Base-by-base conservation (phyloP, 2,113 vertebrate species). In the Pluvialis apricaria region DNA sequence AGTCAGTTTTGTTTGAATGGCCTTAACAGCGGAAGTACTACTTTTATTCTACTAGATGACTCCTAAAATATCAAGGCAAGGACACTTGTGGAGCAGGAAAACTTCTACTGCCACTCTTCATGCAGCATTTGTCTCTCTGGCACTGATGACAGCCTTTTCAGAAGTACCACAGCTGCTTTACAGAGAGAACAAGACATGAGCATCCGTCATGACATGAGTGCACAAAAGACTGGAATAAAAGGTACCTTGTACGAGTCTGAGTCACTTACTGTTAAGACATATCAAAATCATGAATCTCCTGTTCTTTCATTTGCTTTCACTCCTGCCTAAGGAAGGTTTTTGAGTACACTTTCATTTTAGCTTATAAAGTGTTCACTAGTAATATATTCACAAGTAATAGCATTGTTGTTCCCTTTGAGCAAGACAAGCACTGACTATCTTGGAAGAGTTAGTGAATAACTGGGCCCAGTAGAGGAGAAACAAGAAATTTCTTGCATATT, bases 61-160 rank as follows among this genome's bases (percentile, higher is more conserved):
- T 92, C 73, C 34, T 28, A 69, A 91, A 94, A 88, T 57, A 64
- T 58, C 45, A 62, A 82, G 45, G 31, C 68, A 88, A 88, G 1
- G 24, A 36, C 66, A 34, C 66, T 70, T 60, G 71, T 54, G 54
- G 77, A 92, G 55, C 58, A 85, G 51, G n/a, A 85, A 88, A 91
- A 72, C 60, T 95, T 95, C 55, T n/a, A 18, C 36, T 71, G 64
- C 31, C 13, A 18, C 84, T 91, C 91, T 69, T 91, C 86, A 80
- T 15, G 47, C 5, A 6, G 62, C 69, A 29, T 77, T 91, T 94
- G 57, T 91, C 83, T 72, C 65, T 62, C 72, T 82, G 68, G 71
- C 82, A 66, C 81, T n/a, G 89, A 78, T 88, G 91, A 96, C 95
- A 97, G 87, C 32, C 75, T 77, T 91, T 93, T 90, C 89, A 94